Evolutionary conservation across 2,888 invertebrate species (phyloP).

Genomic region (Adela reaumurella): DNA sequence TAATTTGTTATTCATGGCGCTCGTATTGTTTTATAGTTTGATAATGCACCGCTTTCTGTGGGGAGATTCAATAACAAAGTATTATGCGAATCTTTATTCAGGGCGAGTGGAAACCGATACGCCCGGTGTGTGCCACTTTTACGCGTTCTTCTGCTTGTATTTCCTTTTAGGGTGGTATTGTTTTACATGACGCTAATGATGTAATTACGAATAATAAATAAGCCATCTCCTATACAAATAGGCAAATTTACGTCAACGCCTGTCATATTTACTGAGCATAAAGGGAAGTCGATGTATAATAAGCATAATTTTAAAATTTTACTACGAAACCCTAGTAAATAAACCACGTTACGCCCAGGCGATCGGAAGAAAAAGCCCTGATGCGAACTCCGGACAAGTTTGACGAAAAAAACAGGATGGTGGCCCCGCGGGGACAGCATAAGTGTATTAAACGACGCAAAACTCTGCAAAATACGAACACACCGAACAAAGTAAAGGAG

Average conservation of each 20-base stretch:
- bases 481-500: constrained; percentile 27
- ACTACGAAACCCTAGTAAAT: too few species aligned
- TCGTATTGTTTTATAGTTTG: constrained; percentile 4
- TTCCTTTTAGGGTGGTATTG: too few species aligned
- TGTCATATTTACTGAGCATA: too few species aligned
- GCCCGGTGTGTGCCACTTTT: too few species aligned
- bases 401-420: not conserved
- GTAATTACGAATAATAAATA: too few species aligned
- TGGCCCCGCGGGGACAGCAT: constrained; percentile 12
- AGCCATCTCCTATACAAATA: too few species aligned
- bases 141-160: too few species aligned
- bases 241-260: too few species aligned
- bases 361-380: not conserved
- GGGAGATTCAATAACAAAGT: not conserved
- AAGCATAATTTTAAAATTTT: too few species aligned
- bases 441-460: constrained; percentile 50
- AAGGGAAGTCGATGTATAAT: too few species aligned
- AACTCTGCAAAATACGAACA: constrained; percentile 21
- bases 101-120: not conserved
- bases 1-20: constrained; percentile 3
- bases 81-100: not conserved
- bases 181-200: too few species aligned
- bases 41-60: not conserved
- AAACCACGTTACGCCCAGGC: not conserved
- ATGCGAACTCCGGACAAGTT: not conserved